A percentile compares a stretch with the other conserved stretches of the same genome.
These are phyloP conservation scores for Sminthurinus aureus DNA, from an alignment of 2,888 invertebrate genomes.

Conservation along the genomic window DNA sequence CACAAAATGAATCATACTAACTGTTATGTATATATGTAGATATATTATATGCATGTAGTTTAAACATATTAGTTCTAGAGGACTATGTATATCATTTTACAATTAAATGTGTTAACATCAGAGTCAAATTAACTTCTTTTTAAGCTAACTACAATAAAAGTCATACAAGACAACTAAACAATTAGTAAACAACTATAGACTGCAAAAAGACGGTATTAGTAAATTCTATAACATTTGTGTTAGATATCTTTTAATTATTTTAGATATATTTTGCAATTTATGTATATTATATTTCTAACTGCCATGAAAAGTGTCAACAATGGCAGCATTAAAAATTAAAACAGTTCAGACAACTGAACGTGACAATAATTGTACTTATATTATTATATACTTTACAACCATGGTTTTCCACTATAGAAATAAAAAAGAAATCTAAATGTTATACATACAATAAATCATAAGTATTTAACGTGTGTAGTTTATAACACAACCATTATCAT, in stretches of 20 bases:
- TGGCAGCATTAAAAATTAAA: not conserved
- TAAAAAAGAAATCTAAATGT: no score
- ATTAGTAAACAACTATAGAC: slow-evolving; percentile 25
- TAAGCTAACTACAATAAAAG: slow-evolving; percentile 27
- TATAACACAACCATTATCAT: not conserved
- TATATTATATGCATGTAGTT: no score
- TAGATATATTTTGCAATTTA: no score
- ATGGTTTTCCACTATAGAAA: no score
- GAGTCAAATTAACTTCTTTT: not conserved
- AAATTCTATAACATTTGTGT: not conserved
- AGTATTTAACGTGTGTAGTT: not conserved
- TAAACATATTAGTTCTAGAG: no score
- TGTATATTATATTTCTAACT: no score
- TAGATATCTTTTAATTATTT: not conserved
- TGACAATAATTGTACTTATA: not conserved
- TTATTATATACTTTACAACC: no score
- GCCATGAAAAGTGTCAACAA: no score
- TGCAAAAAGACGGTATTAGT: slow-evolving; percentile 1
- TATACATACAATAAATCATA: not conserved
- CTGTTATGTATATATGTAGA: no score
- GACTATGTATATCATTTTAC: no score
- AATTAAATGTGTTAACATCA: not conserved
- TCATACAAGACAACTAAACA: slow-evolving; percentile 39
- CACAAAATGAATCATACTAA: no score
- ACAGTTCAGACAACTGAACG: not conserved